Evolutionary conservation across 2,113 vertebrate species (phyloP).

Genomic region (Gavia stellata): DNA sequence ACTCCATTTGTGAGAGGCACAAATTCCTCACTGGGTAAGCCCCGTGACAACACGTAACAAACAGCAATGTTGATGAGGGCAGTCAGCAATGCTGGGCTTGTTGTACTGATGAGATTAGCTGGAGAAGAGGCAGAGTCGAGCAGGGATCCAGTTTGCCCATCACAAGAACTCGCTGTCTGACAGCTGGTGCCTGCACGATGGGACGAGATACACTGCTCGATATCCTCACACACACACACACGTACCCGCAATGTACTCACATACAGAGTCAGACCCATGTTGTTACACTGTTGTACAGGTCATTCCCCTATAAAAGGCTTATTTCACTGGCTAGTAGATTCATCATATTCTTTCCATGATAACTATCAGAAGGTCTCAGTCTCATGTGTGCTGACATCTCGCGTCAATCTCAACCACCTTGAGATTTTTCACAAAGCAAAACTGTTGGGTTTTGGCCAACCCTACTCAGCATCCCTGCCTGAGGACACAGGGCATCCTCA

Average conservation of each 20-base stretch:
- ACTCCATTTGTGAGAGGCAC: not conserved
- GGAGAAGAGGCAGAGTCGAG: not conserved
- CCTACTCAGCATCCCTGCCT: not conserved
- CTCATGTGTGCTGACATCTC: not conserved
- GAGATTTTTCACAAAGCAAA: not conserved
- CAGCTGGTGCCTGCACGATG: not conserved
- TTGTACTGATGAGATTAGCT: not conserved
- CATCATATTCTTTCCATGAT: not conserved
- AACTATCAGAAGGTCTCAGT: not conserved
- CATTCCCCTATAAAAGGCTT: not conserved
- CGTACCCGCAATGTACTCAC: not conserved
- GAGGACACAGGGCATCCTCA: not conserved
- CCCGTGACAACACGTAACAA: not conserved
- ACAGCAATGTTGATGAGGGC: not conserved
- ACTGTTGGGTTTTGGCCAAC: not conserved
- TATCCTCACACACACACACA: not conserved
- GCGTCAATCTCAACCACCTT: not conserved
- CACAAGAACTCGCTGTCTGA: not conserved
- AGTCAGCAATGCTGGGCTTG: not conserved
- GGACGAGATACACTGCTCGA: fast-evolving
- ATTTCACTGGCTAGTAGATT: not conserved
- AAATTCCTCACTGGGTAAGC: not conserved
- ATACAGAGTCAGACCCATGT: not conserved
- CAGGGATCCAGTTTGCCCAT: not conserved
- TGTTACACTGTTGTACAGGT: not conserved